These are phyloP conservation scores for Syncerus caffer DNA, from an alignment of 2,797 vertebrate genomes.

Conservation along the genomic window DNA sequence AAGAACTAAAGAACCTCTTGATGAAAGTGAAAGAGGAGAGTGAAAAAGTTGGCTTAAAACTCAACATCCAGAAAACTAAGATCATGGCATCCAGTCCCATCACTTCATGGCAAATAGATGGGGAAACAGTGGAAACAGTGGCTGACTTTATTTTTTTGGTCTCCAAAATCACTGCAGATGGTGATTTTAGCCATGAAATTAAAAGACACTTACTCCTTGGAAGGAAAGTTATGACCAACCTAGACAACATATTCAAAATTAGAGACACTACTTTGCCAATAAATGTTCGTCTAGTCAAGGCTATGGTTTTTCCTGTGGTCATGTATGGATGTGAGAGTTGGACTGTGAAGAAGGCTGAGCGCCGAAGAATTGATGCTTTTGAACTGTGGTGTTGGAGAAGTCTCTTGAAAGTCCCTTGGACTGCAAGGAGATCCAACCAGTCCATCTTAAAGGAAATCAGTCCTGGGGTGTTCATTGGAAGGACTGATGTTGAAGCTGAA, in stretches of 20 bases:
- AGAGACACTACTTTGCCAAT: background rate
- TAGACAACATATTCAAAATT: background rate
- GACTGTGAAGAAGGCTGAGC: background rate
- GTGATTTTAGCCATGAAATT: background rate
- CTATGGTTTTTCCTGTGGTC: background rate
- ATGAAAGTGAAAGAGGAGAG: background rate
- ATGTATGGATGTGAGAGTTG: background rate
- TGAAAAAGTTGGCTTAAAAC: background rate
- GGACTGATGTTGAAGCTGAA: background rate
- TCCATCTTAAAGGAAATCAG: background rate
- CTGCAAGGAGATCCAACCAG: background rate
- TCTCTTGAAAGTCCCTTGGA: background rate
- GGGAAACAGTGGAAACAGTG: background rate
- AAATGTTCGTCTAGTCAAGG: rapidly evolving
- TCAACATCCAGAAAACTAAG: background rate
- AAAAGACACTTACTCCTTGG: background rate
- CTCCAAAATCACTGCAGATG: background rate
- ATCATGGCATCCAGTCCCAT: background rate
- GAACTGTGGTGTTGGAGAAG: background rate
- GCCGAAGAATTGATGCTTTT: rapidly evolving
- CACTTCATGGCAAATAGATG: background rate
- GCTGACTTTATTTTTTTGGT: rapidly evolving
- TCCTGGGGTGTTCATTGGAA: background rate
- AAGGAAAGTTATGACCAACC: background rate
- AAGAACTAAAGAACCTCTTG: background rate